Base-by-base conservation (phyloP, 2,113 vertebrate genomes). In the Porphyrio hochstetteri region DNA sequence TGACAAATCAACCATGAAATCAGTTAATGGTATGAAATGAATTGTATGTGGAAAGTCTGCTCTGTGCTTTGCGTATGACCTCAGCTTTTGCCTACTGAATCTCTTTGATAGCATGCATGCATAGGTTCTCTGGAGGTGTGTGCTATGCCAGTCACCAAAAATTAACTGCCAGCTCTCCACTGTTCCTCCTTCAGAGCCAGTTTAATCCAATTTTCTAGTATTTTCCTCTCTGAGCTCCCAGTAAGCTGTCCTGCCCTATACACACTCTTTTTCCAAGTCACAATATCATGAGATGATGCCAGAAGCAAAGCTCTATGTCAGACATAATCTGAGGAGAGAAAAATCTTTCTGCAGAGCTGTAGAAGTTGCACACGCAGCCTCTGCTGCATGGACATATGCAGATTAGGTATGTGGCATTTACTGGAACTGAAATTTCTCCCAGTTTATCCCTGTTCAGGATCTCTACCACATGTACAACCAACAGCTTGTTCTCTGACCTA, bases 11-110 rank as follows among this genome's bases (percentile, higher is more conserved):
- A 61, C 36, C 31, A n/a, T 81, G 59, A 83, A 83, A 88, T 59
- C 55, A 65, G 28, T 53, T 77, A 80, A 92, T 81, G 55, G n/a
- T 93, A 88, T 80, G 76, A 86, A 83, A 92, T 77, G 13, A 92
- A 65, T 50, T 80, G 4, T 55, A 55, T 12, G 13, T 33, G 31
- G 60, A 70, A 95, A 81, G 3, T 72, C 67, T 86, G 24, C 19
- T 44, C 36, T n/a, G 19, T 88, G 59, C 55, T 86, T 70, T 83
- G 18, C 63, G 7, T 74, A 31, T n/a, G 60, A 79, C 33, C 48
- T 88, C 9, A 10, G 36, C 7, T 86, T 82, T 72, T 70, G 36
- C 59, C 64, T 77, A 3, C 21, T 57, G 69, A 75, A 46, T 48
- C 70, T 24, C 29, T 81, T 53, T 46, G 28, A 36, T 57, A 63